Evolutionary conservation across 2,797 vertebrate species (phyloP), one percentile per base, ranked within the genome.

Genomic region (Borostomias antarcticus): DNA sequence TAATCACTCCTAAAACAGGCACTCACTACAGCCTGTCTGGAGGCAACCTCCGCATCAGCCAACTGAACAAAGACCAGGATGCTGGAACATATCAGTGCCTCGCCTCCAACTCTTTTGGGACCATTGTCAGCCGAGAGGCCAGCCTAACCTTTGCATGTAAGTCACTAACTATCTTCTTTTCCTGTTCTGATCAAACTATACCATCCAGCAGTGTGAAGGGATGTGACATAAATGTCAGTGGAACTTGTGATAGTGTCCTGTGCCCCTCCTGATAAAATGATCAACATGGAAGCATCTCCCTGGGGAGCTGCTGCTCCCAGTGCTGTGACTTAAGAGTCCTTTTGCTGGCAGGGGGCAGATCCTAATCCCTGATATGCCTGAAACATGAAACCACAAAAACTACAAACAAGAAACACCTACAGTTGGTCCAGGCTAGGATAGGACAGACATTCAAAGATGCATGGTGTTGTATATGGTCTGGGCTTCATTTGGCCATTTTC

Each of bases 131-230:
- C 92, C 92, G 94, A 82, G 94, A 97, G 85, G 95, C 96, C 70
- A 91, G 89, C 74, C 94, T 99, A 70, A 96, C 94, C 80, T 98
- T 99, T 87, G 96, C 97, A 62, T 99, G 97, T 98, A 83, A 97
- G 97, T 97, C 11, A 15, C 17, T 50, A 56, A 51, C 13, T 54
- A 60, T 59, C 10, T 66, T 54, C 70, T 2, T 2, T 66, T 66
- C 11, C 74, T 28, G 76, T 32, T 82, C 23, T 67, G 47, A 30
- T 58, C 19, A 21, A 66, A 70, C 32, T 35, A 62, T 64, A 30
- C 28, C 50, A 66, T 61, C 54, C 35, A 19, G 37, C 30, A 29
- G 35, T 33, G 35, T 47, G 40, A 68, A 70, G 48, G 21, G 5
- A 70, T 40, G 63, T 28, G 48, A 59, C 28, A 69, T n/a, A 70